These are phyloP conservation scores for Luscinia megarhynchos DNA, from an alignment of 2,797 vertebrate species.

Conservation along the genomic window DNA sequence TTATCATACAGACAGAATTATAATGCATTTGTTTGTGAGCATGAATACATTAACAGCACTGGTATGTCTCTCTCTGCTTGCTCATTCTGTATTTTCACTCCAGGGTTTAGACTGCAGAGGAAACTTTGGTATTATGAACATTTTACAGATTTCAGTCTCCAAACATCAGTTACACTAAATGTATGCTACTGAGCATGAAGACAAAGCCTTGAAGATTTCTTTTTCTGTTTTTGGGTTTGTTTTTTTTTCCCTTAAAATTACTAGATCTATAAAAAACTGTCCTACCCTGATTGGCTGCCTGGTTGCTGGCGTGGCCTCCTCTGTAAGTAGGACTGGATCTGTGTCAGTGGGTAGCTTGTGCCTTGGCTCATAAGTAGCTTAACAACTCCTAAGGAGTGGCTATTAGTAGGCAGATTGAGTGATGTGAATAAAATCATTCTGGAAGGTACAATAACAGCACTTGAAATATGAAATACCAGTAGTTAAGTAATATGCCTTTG, in stretches of 20 bases:
- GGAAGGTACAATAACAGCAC: background rate
- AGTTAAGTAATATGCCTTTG: background rate
- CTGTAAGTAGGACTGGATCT: background rate
- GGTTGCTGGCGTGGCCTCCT: background rate
- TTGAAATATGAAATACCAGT: background rate
- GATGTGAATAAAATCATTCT: background rate
- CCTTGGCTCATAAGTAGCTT: background rate
- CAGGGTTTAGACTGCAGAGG: background rate
- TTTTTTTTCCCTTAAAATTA: background rate
- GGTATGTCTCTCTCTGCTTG: background rate
- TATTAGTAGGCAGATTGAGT: background rate
- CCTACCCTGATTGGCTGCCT: background rate
- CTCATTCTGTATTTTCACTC: background rate
- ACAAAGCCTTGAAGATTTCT: background rate
- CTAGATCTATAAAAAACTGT: background rate
- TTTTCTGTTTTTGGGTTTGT: background rate
- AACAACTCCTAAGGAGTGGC: background rate
- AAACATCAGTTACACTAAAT: background rate
- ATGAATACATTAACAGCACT: conserved; percentile 7
- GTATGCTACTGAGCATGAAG: background rate
- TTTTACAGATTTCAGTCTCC: background rate
- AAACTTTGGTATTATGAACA: background rate
- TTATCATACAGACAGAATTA: background rate
- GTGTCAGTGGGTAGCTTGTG: background rate
- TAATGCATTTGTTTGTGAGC: conserved; percentile 11